A percentile compares a stretch with the other conserved stretches of the same genome.
These are phyloP conservation scores for Macquaria australasica DNA, from an alignment of 2,113 vertebrate species.

Conservation along the genomic window DNA sequence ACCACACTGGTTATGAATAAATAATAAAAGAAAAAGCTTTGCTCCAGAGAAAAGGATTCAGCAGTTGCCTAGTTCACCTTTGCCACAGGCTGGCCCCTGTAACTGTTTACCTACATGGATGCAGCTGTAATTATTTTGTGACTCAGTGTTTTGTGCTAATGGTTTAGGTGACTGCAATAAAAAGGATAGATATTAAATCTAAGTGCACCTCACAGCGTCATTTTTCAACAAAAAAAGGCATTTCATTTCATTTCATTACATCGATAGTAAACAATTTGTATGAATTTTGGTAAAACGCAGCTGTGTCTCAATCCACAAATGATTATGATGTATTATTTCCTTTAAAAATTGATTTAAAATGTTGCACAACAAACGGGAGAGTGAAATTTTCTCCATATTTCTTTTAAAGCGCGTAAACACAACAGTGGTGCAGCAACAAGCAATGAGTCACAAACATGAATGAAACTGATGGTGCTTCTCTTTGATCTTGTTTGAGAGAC, in stretches of 20 bases:
- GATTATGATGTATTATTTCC: neutral
- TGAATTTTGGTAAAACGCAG: neutral
- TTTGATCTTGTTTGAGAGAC: slow-evolving; percentile 18
- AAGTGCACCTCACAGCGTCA: neutral
- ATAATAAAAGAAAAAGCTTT: slow-evolving; percentile 19
- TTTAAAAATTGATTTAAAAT: neutral
- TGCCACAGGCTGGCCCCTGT: neutral
- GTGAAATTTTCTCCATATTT: neutral
- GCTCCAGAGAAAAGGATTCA: slow-evolving; percentile 11
- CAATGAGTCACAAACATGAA: slow-evolving; percentile 11
- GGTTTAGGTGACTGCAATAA: neutral
- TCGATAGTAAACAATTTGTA: neutral
- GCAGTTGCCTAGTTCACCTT: neutral
- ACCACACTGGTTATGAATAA: slow-evolving; percentile 34
- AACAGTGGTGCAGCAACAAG: neutral
- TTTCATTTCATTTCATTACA: neutral
- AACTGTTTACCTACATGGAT: slow-evolving; percentile 21
- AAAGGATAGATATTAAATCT: neutral
- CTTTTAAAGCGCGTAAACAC: neutral
- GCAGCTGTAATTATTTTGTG: slow-evolving; percentile 13
- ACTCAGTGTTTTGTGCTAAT: slow-evolving; percentile 6
- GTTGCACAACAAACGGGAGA: neutral
- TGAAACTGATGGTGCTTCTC: neutral
- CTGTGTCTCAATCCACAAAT: neutral
- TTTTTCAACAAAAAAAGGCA: neutral